Evolutionary conservation across 2,888 invertebrate species (phyloP), one percentile per base, ranked within the genome.

Genomic region (Andricus quercusramuli): DNA sequence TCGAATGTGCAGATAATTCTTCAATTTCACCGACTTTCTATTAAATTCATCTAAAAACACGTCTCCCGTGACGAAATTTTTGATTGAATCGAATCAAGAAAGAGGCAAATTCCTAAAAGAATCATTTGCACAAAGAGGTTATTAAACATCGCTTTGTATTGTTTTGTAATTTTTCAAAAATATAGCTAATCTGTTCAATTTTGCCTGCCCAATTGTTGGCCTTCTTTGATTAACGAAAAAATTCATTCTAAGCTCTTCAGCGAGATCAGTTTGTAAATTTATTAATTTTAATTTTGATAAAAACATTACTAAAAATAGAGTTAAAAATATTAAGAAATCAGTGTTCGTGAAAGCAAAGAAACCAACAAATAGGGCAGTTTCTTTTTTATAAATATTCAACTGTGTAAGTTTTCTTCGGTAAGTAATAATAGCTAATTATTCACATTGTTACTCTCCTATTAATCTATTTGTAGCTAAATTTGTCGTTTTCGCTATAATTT

Each of bases 361-460:
- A 90, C 90, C 91, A 92, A 91, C 90, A 89, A 90, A 83, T 79
- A 85, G 90, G 90, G 87, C 90, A 91, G 90, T 86, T 84, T 83
- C 37, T 37, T 37, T 83, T 89, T 89, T 89, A 90, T 89, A 91
- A 91, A 90, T 90, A 90, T 91, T 89, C 81, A 89, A 89, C 88
- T 89, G 88, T 82, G 78, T 88, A 89, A 89, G 87, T 86, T 89
- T 85, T 87, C 85, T 86, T 86, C 85, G 87, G 86, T 90, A 90
- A 87, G 89, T 86, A 87, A 87, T 90, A 89, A 88, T 89, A 90
- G 85, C 89, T 91, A 90, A 90, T 90, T 86, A 89, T 89, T 90
- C 90, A 92, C 83, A 91, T 91, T 92, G 90, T 92, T 92, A 91
- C 86, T 92, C 89, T 90, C 90, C 92, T 92, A 92, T 92, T 92